Conservation (phyloP, 2,797 vertebrate species). For the Takifugu ocellatus region DNA sequence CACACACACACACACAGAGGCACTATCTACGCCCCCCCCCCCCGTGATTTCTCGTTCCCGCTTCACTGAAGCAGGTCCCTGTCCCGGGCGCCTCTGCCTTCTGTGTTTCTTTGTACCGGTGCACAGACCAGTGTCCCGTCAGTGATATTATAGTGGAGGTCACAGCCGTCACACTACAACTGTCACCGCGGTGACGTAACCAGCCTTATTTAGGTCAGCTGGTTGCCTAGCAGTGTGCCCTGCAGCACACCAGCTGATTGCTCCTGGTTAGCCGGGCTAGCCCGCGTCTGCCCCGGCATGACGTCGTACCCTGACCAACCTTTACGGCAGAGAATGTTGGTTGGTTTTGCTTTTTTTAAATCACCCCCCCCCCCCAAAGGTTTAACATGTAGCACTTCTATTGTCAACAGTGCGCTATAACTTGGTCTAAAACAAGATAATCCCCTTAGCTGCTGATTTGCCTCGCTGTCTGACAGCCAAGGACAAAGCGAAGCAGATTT, state of each 20-base stretch:
- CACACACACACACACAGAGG: not conserved
- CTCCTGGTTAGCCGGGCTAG: constrained; percentile 46
- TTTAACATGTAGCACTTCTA: constrained; percentile 1
- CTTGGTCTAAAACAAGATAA: constrained; percentile 55
- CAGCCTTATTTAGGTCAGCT: constrained; percentile 74
- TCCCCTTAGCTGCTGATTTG: constrained; percentile 62
- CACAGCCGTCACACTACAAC: constrained; percentile 62
- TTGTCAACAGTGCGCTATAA: constrained; percentile 38
- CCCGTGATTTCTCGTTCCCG: constrained; percentile 35
- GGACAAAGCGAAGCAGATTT: constrained; percentile 54
- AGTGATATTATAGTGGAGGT: constrained; percentile 63
- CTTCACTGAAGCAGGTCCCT: constrained; percentile 23
- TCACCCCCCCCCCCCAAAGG: not conserved
- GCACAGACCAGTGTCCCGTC: constrained; percentile 20
- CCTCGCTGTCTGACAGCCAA: constrained; percentile 52
- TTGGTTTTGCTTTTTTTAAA: too few relatives aligned
- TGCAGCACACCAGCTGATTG: constrained; percentile 62
- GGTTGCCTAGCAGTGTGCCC: constrained; percentile 73
- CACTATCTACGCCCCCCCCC: constrained; percentile 22
- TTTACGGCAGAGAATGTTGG: not conserved
- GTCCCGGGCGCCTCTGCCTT: constrained; percentile 10
- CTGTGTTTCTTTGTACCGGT: not conserved
- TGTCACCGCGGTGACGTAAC: constrained; percentile 66
- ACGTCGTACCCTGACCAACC: not conserved
- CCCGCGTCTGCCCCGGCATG: constrained; percentile 15